phyloP scores from a whole-genome alignment of 2,797 vertebrate species.

The Avahi laniger region DNA sequence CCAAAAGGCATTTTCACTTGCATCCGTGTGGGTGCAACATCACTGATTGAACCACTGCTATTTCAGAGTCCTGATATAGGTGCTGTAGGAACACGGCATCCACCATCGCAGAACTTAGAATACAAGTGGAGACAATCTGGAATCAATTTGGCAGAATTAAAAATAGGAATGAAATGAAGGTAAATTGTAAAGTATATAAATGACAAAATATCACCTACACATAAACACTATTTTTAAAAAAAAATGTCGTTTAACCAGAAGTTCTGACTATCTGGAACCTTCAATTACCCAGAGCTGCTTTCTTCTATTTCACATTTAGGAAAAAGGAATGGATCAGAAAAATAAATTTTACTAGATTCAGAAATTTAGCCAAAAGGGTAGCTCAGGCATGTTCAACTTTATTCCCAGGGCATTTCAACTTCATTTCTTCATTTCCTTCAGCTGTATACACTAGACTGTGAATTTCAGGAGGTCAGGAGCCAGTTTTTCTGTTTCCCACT shows the following conservation, averaged over 20 bases:
- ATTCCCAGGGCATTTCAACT: neutral
- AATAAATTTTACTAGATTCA: neutral
- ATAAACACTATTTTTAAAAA: neutral
- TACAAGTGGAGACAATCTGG: accelerated
- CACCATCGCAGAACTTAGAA: neutral
- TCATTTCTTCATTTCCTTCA: neutral
- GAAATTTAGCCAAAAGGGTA: neutral
- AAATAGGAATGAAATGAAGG: neutral
- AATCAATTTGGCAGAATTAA: neutral
- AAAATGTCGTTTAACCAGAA: neutral
- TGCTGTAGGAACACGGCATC: no score
- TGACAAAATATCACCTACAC: neutral
- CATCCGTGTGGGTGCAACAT: no score
- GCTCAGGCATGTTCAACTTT: neutral
- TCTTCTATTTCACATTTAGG: neutral
- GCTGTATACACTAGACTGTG: neutral
- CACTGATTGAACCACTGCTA: accelerated
- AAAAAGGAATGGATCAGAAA: neutral
- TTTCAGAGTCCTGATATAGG: accelerated
- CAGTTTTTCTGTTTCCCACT: neutral
- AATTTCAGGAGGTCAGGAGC: neutral
- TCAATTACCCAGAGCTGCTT: neutral
- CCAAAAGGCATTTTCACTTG: neutral
- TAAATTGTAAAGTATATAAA: neutral
- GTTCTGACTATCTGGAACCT: neutral